phyloP scores from a whole-genome alignment of 1,140 invertebrate genomes.

The Drosophila leontia region DNA sequence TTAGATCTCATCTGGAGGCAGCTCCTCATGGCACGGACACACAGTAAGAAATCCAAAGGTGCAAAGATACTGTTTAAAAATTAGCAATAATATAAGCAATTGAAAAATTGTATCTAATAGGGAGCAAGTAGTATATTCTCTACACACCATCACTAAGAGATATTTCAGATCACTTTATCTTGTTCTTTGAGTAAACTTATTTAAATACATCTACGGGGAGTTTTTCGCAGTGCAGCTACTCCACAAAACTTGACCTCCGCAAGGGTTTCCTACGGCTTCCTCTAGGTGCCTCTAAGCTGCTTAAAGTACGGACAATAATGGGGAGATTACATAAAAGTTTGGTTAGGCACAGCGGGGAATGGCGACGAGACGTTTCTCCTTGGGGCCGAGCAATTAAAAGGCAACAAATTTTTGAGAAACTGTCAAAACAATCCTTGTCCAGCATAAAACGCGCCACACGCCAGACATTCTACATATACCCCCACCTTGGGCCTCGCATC shows the following conservation, averaged over 20 bases:
- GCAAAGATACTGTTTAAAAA: background rate
- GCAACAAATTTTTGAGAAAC: conserved; percentile 77
- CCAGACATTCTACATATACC: conserved; percentile 27
- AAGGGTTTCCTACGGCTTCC: conserved; percentile 60
- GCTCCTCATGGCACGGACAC: conserved; percentile 2
- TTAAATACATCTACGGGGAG: background rate
- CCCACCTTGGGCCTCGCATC: conserved; percentile 1
- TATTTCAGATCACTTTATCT: background rate
- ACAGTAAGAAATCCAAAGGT: background rate
- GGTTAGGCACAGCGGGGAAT: conserved; percentile 20
- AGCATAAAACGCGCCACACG: conserved; percentile 74
- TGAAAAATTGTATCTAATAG: too few relatives aligned
- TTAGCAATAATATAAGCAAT: too few relatives aligned
- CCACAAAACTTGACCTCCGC: conserved; percentile 12
- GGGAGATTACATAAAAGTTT: conserved; percentile 62
- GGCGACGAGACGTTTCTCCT: background rate
- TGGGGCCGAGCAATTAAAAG: conserved; percentile 63
- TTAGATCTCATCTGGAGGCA: conserved; percentile 37
- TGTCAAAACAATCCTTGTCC: conserved; percentile 73
- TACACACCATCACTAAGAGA: too few relatives aligned
- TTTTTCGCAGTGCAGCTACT: conserved; percentile 5
- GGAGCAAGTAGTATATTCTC: too few relatives aligned
- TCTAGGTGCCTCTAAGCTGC: conserved; percentile 51
- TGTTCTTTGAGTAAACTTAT: background rate
- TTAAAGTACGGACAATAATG: conserved; percentile 57